phyloP scores from a whole-genome alignment of 2,888 invertebrate species.

The Drosophila histrio region DNA sequence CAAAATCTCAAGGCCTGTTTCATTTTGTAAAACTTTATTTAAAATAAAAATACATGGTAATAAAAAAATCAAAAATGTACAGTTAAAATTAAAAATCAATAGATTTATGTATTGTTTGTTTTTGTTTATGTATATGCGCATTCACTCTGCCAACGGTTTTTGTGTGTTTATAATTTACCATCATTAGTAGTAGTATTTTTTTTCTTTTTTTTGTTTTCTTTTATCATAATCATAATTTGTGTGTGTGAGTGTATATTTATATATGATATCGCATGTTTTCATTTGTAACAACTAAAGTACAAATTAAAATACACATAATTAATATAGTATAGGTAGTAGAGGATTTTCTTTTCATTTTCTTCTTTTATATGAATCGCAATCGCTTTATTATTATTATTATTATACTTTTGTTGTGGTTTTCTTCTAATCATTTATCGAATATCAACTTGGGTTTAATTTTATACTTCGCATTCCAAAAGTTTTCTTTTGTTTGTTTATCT shows the following conservation, averaged over 20 bases:
- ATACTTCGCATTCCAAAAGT: slow-evolving; percentile 19
- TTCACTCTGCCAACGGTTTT: slow-evolving; percentile 41
- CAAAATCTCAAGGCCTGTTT: slow-evolving; percentile 44
- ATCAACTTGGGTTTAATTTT: slow-evolving; percentile 56
- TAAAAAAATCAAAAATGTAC: slow-evolving; percentile 76
- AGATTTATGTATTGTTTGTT: slow-evolving; percentile 58
- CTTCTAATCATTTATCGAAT: slow-evolving; percentile 44
- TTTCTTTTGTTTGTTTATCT: background rate
- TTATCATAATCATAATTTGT: slow-evolving; percentile 43
- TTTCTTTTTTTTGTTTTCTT: background rate
- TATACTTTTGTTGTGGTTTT: slow-evolving; percentile 6
- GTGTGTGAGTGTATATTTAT: slow-evolving; percentile 48
- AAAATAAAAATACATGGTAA: slow-evolving; percentile 75
- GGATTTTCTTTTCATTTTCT: slow-evolving; percentile 38
- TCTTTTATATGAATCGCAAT: slow-evolving; percentile 19
- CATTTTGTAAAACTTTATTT: slow-evolving; percentile 77
- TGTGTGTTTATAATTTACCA: slow-evolving; percentile 25
- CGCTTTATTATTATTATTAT: slow-evolving; percentile 6
- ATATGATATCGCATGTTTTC: slow-evolving; percentile 58
- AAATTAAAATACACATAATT: slow-evolving; percentile 68
- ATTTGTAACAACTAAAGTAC: slow-evolving; percentile 69
- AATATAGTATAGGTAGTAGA: slow-evolving; percentile 58
- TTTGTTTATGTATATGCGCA: slow-evolving; percentile 54
- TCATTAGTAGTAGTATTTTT: slow-evolving; percentile 29
- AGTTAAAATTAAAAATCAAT: slow-evolving; percentile 74